phyloP scores from a whole-genome alignment of 2,113 vertebrate species.

The Microtus richardsoni region DNA sequence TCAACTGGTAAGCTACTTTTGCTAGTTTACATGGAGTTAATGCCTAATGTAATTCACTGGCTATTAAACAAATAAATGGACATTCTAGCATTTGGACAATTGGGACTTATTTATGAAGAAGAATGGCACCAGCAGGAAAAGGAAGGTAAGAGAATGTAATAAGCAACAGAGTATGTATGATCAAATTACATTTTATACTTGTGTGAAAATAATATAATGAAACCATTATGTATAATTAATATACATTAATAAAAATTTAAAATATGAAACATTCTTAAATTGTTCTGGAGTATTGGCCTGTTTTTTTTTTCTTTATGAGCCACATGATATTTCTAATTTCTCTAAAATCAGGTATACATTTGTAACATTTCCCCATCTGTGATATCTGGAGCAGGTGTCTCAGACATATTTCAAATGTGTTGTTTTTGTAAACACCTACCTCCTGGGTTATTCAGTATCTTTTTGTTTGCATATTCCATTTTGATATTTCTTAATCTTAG shows the following conservation, averaged over 20 bases:
- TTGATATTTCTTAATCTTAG: not conserved
- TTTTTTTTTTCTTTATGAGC: not conserved
- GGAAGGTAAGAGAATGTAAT: not conserved
- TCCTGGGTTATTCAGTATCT: not conserved
- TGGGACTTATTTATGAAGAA: not conserved
- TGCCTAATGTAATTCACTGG: not conserved
- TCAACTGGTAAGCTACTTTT: not conserved
- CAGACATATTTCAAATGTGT: not conserved
- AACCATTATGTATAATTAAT: not conserved
- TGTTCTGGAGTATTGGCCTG: not conserved
- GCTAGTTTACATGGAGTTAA: not conserved
- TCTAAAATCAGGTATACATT: not conserved
- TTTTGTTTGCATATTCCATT: not conserved
- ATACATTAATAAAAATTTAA: not conserved
- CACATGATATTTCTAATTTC: not conserved
- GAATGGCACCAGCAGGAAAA: not conserved
- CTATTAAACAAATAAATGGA: not conserved
- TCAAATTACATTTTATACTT: not conserved
- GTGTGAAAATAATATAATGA: not conserved
- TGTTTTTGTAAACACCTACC: conserved; percentile 2
- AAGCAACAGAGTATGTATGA: not conserved
- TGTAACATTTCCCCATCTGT: not conserved
- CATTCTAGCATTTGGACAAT: too few relatives aligned
- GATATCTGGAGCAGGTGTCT: not conserved
- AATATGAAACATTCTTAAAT: not conserved